Percentiles rank a stretch among this genome's conserved stretches.
These are phyloP conservation scores for Myotis yumanensis DNA, from an alignment of 2,113 vertebrate genomes.

Conservation along the genomic window DNA sequence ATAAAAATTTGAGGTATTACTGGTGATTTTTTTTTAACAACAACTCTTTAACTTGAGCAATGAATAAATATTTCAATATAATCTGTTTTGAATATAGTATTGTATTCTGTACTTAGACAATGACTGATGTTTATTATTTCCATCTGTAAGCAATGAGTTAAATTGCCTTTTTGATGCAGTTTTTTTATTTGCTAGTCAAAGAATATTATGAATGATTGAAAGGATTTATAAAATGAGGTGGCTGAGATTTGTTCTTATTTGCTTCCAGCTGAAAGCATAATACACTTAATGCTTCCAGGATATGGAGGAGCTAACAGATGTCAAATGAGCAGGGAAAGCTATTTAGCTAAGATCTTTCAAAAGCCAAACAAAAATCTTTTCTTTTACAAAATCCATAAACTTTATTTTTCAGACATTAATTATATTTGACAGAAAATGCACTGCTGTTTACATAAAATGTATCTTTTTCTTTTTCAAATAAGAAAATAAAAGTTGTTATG, in stretches of 20 bases:
- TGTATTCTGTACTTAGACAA: slow-evolving; percentile 60
- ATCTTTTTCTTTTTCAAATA: slow-evolving; percentile 57
- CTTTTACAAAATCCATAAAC: slow-evolving; percentile 55
- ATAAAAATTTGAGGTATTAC: neutral
- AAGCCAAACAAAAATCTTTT: slow-evolving; percentile 56
- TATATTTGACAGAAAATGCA: slow-evolving; percentile 59
- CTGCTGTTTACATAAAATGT: slow-evolving; percentile 51
- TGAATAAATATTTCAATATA: neutral
- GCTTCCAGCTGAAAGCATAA: slow-evolving; percentile 73
- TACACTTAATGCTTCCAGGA: slow-evolving; percentile 70
- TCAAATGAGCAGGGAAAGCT: slow-evolving; percentile 60
- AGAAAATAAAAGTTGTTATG: slow-evolving; percentile 63
- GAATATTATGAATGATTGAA: slow-evolving; percentile 78
- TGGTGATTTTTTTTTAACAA: slow-evolving; percentile 25
- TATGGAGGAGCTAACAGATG: slow-evolving; percentile 61
- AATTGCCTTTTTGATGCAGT: slow-evolving; percentile 75
- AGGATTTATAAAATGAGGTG: slow-evolving; percentile 76
- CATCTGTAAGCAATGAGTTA: slow-evolving; percentile 82
- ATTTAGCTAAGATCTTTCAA: slow-evolving; percentile 53
- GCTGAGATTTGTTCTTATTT: slow-evolving; percentile 79
- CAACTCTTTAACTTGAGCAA: neutral
- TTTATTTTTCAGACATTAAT: slow-evolving; percentile 63
- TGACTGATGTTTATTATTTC: slow-evolving; percentile 75
- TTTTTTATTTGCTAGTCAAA: slow-evolving; percentile 79
- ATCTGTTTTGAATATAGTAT: slow-evolving; percentile 38